Evolutionary conservation across 2,113 vertebrate genomes (phyloP).

Genomic region (Chaetodon auriga): DNA sequence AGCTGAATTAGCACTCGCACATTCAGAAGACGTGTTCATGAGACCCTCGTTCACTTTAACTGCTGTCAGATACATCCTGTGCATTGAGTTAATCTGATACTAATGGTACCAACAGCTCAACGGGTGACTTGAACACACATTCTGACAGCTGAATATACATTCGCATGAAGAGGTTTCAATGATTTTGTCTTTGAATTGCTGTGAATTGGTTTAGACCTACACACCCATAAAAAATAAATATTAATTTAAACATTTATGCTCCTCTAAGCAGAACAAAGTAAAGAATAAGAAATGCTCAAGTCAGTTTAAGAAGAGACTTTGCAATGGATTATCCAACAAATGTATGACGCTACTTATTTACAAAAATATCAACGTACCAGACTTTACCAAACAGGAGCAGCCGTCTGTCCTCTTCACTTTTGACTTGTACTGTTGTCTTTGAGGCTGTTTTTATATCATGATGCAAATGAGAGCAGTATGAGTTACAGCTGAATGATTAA

Average conservation of each 20-base stretch:
- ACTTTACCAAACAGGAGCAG: neutral
- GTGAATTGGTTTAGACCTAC: neutral
- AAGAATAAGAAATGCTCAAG: neutral
- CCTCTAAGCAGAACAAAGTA: neutral
- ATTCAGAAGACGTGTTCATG: neutral
- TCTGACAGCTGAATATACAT: no score
- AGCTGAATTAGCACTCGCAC: no score
- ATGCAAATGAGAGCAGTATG: constrained; percentile 29
- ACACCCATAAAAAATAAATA: no score
- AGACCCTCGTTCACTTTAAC: neutral
- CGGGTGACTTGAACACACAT: no score
- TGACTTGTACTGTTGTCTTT: neutral
- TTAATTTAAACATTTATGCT: neutral
- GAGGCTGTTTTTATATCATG: neutral
- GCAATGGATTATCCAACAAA: neutral
- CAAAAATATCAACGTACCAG: neutral
- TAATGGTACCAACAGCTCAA: no score
- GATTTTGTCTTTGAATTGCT: neutral
- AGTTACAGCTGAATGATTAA: neutral
- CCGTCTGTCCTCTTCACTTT: neutral
- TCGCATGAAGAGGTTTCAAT: no score
- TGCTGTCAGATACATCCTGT: neutral
- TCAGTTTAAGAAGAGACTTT: neutral
- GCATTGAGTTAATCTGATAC: neutral
- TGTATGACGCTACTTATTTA: neutral